A percentile compares a stretch with the other conserved stretches of the same genome.
These are phyloP conservation scores for Phasia obesa DNA, from an alignment of 2,888 invertebrate species.

Conservation along the genomic window DNA sequence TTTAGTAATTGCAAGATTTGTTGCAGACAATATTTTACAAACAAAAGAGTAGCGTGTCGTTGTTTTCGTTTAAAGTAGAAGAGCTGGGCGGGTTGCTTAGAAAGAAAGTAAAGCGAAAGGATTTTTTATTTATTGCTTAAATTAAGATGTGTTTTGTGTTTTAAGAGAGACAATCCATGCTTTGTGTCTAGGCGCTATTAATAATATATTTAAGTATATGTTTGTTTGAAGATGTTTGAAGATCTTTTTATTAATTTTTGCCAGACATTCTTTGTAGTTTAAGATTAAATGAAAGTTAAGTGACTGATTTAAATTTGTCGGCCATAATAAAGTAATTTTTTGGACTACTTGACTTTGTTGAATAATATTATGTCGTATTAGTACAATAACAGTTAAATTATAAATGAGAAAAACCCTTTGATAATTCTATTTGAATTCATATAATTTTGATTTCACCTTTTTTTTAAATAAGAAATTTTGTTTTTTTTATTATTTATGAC, in stretches of 20 bases:
- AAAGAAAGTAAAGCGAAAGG: not conserved
- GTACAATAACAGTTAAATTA: not conserved
- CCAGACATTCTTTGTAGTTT: not conserved
- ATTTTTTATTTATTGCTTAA: slow-evolving; percentile 13
- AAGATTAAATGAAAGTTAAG: not conserved
- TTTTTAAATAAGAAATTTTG: no score
- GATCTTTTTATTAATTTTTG: not conserved
- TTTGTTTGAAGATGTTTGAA: not conserved
- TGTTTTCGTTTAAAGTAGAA: not conserved
- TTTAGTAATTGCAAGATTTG: slow-evolving; percentile 46
- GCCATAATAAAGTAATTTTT: no score
- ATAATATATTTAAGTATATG: not conserved
- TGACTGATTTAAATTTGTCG: not conserved
- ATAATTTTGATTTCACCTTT: no score
- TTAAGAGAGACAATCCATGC: not conserved
- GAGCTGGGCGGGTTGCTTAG: not conserved
- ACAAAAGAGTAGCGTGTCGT: not conserved
- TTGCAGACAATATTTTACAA: slow-evolving; percentile 37
- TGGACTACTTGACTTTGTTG: no score
- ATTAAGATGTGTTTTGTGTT: not conserved
- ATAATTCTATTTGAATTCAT: no score
- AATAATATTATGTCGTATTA: no score
- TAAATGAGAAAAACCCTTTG: no score
- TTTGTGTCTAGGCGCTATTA: slow-evolving; percentile 11
- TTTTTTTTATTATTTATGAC: no score